A percentile compares a stretch with the other conserved stretches of the same genome.
Conservation (phyloP, 2,888 invertebrate genomes). For the Andrena trimmerana region DNA sequence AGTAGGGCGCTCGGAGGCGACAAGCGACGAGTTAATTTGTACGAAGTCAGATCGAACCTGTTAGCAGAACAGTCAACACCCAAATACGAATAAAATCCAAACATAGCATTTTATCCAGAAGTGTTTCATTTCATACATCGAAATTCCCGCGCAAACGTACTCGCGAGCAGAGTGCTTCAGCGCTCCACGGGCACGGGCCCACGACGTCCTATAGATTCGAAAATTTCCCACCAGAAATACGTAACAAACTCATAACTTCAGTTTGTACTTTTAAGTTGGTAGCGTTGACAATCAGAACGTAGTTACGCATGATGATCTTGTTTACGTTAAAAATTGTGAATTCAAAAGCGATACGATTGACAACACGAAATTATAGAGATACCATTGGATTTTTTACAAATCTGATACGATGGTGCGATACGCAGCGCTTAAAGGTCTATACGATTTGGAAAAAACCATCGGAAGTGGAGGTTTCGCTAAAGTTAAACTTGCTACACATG, state of each 20-base stretch:
- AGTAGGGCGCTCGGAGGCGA: too few species aligned
- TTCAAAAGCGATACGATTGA: slow-evolving; percentile 65
- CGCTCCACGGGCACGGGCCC: too few species aligned
- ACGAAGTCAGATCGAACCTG: too few species aligned
- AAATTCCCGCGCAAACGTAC: too few species aligned
- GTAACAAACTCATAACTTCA: neutral
- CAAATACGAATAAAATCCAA: too few species aligned
- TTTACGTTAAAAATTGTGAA: slow-evolving; percentile 70
- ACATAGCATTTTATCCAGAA: too few species aligned
- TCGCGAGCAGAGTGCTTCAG: too few species aligned
- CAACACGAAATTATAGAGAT: slow-evolving; percentile 32
- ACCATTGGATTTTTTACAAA: neutral
- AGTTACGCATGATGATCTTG: slow-evolving; percentile 40
- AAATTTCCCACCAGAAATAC: too few species aligned
- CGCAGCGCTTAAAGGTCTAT: slow-evolving; percentile 87
- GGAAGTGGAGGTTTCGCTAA: slow-evolving; percentile 93
- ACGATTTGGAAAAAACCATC: slow-evolving; percentile 90
- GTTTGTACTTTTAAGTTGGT: slow-evolving; percentile 19
- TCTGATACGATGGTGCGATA: slow-evolving; percentile 85
- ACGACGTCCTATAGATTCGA: too few species aligned
- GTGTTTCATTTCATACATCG: too few species aligned
- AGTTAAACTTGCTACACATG: slow-evolving; percentile 92
- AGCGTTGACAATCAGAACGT: slow-evolving; percentile 32
- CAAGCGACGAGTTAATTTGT: too few species aligned
- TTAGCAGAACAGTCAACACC: too few species aligned